Percentiles rank a stretch among this genome's conserved stretches.
phyloP scores from a whole-genome alignment of 2,797 vertebrate species.

The Phalloptychus januarius region DNA sequence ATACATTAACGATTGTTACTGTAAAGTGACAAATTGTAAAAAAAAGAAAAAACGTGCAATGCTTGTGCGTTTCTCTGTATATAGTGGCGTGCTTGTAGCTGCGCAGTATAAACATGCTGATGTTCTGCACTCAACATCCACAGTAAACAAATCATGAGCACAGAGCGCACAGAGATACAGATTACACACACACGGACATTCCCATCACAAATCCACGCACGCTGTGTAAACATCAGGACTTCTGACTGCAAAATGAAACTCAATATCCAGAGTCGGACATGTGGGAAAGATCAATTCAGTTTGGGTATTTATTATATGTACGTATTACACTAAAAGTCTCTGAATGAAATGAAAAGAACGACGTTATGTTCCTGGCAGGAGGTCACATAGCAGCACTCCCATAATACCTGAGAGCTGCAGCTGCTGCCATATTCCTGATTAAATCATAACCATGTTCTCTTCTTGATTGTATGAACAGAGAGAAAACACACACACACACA shows the following conservation, averaged over 20 bases:
- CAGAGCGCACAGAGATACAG: slow-evolving; percentile 50
- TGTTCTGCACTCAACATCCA: slow-evolving; percentile 50
- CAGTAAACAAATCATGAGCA: slow-evolving; percentile 67
- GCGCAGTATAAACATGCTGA: slow-evolving; percentile 43
- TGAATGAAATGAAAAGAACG: slow-evolving; percentile 77
- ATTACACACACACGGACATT: slow-evolving; percentile 70
- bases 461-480: slow-evolving; percentile 73
- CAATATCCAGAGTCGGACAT: slow-evolving; percentile 63
- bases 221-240: slow-evolving; percentile 59
- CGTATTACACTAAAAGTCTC: slow-evolving; percentile 64
- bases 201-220: slow-evolving; percentile 64
- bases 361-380: slow-evolving; percentile 67
- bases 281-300: slow-evolving; percentile 77
- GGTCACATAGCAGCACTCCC: slow-evolving; percentile 63
- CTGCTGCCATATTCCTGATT: slow-evolving; percentile 71
- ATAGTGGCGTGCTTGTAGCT: slow-evolving; percentile 32
- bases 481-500: slow-evolving; percentile 29
- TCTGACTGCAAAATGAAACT: slow-evolving; percentile 55
- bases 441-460: slow-evolving; percentile 75
- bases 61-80: slow-evolving; percentile 3
- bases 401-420: slow-evolving; percentile 74
- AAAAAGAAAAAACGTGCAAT: neutral
- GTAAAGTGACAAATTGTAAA: neutral
- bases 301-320: slow-evolving; percentile 76
- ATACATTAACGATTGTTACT: neutral